Evolutionary conservation across 2,797 vertebrate species (phyloP).

Genomic region (Melanogrammus aeglefinus): DNA sequence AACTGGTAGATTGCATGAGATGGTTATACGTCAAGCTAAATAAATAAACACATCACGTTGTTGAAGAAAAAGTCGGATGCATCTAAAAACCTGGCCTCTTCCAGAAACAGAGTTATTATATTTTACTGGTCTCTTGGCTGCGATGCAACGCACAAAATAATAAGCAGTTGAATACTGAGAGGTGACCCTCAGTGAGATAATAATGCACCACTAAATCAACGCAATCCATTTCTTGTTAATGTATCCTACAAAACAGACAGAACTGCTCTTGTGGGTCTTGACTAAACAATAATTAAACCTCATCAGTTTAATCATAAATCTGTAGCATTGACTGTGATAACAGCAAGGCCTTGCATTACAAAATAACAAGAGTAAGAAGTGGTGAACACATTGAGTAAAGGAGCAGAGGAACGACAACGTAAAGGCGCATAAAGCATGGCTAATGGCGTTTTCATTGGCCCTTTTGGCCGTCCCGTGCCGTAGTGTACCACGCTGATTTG

Average conservation of each 20-base stretch:
- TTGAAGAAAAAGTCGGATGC: neutral
- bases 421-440: neutral
- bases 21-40: neutral
- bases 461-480: too few relatives aligned
- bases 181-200: conserved; percentile 45
- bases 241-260: conserved; percentile 33
- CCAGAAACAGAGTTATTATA: conserved; percentile 36
- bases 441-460: too few relatives aligned
- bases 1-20: conserved; percentile 18
- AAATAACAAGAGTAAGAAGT: conserved; percentile 28
- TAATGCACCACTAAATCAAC: conserved; percentile 30
- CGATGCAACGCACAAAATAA: conserved; percentile 30
- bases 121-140: conserved; percentile 30
- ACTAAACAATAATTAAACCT: conserved; percentile 28
- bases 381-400: conserved; percentile 12
- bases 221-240: conserved; percentile 37
- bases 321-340: conserved; percentile 20
- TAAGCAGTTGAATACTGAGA: conserved; percentile 37
- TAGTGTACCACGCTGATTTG: too few relatives aligned
- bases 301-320: conserved; percentile 48
- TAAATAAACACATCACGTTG: neutral
- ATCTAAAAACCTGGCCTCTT: conserved; percentile 26
- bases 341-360: conserved; percentile 2
- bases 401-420: conserved; percentile 10
- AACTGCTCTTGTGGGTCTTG: conserved; percentile 26